These are phyloP conservation scores for Sus scrofa DNA, from an alignment of 2,113 vertebrate species.

Conservation along the genomic window DNA sequence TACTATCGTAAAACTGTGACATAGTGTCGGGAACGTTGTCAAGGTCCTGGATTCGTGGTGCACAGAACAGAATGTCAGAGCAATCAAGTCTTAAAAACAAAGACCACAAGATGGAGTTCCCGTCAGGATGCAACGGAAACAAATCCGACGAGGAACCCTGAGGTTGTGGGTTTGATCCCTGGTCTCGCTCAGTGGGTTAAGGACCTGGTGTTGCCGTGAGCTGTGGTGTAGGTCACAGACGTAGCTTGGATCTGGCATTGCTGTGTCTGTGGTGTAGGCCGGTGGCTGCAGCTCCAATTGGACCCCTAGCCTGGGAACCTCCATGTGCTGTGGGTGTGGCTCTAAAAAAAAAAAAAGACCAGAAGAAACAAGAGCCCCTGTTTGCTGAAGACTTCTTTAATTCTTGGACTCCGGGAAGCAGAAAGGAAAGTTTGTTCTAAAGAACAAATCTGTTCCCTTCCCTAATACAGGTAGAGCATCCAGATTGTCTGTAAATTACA, in stretches of 20 bases:
- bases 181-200: too few relatives aligned
- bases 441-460: not conserved
- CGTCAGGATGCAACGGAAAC: too few relatives aligned
- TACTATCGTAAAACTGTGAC: not conserved
- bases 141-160: too few relatives aligned
- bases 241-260: too few relatives aligned
- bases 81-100: not conserved
- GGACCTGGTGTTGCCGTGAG: too few relatives aligned
- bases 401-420: not conserved
- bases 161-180: too few relatives aligned
- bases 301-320: too few relatives aligned
- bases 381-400: not conserved
- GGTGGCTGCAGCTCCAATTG: too few relatives aligned
- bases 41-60: not conserved
- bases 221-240: too few relatives aligned
- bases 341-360: not conserved
- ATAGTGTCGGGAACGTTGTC: not conserved
- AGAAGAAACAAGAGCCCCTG: not conserved
- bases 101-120: too few relatives aligned
- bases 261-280: too few relatives aligned
- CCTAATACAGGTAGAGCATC: not conserved
- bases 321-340: too few relatives aligned
- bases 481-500: not conserved
- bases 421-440: conserved; percentile 16
- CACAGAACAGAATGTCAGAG: not conserved